phyloP scores from a whole-genome alignment of 2,888 invertebrate species.

The Tubiluchus corallicola region DNA sequence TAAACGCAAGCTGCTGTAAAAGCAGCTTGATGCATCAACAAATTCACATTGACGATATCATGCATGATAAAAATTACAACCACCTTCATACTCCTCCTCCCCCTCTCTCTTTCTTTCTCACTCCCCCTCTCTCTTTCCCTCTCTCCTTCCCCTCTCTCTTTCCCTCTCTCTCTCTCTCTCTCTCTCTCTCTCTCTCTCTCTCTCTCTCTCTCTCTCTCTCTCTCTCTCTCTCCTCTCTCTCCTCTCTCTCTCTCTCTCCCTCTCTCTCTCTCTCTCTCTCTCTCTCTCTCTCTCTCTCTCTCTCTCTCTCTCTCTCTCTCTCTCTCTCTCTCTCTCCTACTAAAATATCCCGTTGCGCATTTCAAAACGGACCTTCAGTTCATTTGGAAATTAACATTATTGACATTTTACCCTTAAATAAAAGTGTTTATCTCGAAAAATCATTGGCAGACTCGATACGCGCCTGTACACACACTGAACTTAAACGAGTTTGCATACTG shows the following conservation, averaged over 20 bases:
- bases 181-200: slow-evolving; percentile 3
- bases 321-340: background rate
- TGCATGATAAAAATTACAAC: too few species aligned
- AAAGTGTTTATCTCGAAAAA: too few species aligned
- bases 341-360: too few species aligned
- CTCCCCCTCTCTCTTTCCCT: background rate
- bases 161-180: slow-evolving; percentile 3
- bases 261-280: background rate
- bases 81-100: background rate
- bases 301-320: slow-evolving; percentile 1
- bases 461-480: too few species aligned
- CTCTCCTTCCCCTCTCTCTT: slow-evolving; percentile 1
- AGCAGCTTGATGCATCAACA: too few species aligned
- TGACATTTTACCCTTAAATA: too few species aligned
- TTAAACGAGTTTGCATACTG: too few species aligned
- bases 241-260: background rate
- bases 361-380: too few species aligned
- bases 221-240: background rate
- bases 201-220: slow-evolving; percentile 3
- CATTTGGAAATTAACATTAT: too few species aligned
- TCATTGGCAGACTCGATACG: too few species aligned
- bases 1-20: too few species aligned
- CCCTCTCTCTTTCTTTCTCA: background rate
- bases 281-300: background rate
- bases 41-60: too few species aligned